Percentiles rank a stretch among this genome's conserved stretches.
Evolutionary conservation across 2,888 invertebrate species (phyloP).

Genomic region (Falcaria lacertinaria): DNA sequence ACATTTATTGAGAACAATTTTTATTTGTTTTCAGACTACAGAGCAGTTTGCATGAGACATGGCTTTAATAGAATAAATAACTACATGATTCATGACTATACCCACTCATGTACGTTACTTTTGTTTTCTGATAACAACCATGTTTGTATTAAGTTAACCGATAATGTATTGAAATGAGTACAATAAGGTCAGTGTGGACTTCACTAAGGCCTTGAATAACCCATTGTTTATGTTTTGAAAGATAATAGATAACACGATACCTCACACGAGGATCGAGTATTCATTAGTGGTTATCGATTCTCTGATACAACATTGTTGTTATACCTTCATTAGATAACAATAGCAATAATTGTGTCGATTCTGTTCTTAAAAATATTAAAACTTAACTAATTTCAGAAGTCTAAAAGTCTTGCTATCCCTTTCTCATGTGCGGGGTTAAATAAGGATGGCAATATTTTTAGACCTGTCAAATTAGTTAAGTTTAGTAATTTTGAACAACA

Average conservation of each 20-base stretch:
- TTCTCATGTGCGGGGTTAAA: too few relatives aligned
- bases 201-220: not conserved
- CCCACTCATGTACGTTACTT: conserved; percentile 66
- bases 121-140: not conserved
- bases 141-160: not conserved
- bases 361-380: too few relatives aligned
- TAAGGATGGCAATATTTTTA: too few relatives aligned
- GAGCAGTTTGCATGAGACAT: conserved; percentile 65
- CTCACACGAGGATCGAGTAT: conserved; percentile 18
- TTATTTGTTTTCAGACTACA: conserved; percentile 62
- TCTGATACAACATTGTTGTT: conserved; percentile 50
- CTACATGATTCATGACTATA: conserved; percentile 51
- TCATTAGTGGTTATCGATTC: conserved; percentile 38
- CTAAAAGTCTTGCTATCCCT: too few relatives aligned
- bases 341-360: not conserved
- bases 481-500: too few relatives aligned
- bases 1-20: conserved; percentile 28
- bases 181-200: not conserved
- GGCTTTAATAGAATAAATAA: conserved; percentile 65
- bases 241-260: conserved; percentile 18
- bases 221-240: conserved; percentile 19
- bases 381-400: too few relatives aligned
- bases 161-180: not conserved
- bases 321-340: conserved; percentile 41
- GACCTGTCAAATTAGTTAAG: too few relatives aligned